Evolutionary conservation across 2,797 vertebrate species (phyloP), one percentile per base, ranked within the genome.

Genomic region (Apogon hyalosoma): DNA sequence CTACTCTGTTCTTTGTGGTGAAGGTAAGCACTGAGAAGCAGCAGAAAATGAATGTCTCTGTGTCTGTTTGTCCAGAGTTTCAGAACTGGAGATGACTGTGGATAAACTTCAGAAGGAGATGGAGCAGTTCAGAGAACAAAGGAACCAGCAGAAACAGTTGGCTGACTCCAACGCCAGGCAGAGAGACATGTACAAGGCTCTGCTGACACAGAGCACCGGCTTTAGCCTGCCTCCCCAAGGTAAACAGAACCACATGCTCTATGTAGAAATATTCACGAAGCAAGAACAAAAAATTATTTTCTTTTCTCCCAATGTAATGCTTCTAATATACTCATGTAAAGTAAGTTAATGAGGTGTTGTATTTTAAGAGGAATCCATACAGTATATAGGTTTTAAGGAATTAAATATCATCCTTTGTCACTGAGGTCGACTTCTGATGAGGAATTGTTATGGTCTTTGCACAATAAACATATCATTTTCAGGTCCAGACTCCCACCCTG

Each of bases 161-260:
- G 94, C 97, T 0, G 97, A 99, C 77, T 98, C 97, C 28, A 94
- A 92, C 39, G 93, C 94, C 59, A 94, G 97, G 21, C 98, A 99
- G 89, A 95, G 97, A 55, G 97, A 99, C 82, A 98, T 99, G 97
- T 99, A 95, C 87, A 96, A 96, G 38, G 95, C 96, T 39, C 82
- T 99, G 83, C 82, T 99, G 76, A 92, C 95, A 1, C 96, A 98
- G 77, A 97, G 95, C 80, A 96, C 97, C 0, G 97, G 97, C 63
- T 95, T 96, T 73, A 83, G 89, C 69, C 95, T 99, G 74, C 97
- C 97, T 31, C 83, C 93, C 56, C 95, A 95, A 87, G 93, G 97
- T 98, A 79, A 69, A 14, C 21, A 24, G 21, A 24, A 24, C 21
- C 21, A 24, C 21, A 24, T 24, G 21, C 21, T 24, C 21, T 24